Evolutionary conservation across 92 coral and sea anemone species (phyloP).

Genomic region (Siderastrea radians): DNA sequence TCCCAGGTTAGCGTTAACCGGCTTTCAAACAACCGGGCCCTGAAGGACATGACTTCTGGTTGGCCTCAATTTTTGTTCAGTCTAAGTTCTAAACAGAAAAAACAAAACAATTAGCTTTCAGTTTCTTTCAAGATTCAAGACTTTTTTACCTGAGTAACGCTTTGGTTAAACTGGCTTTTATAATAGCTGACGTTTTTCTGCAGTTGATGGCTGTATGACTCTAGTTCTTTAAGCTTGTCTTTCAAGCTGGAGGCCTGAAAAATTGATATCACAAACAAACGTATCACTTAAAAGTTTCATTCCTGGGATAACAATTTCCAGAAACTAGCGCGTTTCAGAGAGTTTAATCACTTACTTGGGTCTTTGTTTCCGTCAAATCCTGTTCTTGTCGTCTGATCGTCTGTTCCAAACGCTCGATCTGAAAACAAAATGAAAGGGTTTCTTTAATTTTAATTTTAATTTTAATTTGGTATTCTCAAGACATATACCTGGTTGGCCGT

Average conservation of each 20-base stretch:
- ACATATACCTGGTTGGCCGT: no score
- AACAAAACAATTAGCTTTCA: background rate
- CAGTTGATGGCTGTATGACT: conserved; percentile 78
- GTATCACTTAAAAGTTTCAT: background rate
- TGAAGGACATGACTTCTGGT: no score
- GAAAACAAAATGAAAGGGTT: background rate
- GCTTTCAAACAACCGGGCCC: no score
- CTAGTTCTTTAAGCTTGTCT: conserved; percentile 89
- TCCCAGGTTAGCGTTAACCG: no score
- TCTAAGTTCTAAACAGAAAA: no score
- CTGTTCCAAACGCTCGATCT: conserved; percentile 83
- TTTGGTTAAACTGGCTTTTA: conserved; percentile 89
- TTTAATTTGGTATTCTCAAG: no score
- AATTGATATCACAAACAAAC: background rate
- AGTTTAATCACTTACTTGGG: conserved; percentile 59
- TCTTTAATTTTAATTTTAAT: no score
- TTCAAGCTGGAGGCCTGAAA: conserved; percentile 79
- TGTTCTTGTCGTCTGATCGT: conserved; percentile 78
- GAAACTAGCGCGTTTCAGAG: no score
- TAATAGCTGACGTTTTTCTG: conserved; percentile 86
- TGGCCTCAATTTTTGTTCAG: no score
- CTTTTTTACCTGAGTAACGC: conserved; percentile 83
- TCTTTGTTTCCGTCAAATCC: conserved; percentile 83
- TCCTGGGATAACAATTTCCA: no score
- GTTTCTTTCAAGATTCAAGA: background rate